Evolutionary conservation across 2,797 vertebrate genomes (phyloP).

Genomic region (Periparus ater): DNA sequence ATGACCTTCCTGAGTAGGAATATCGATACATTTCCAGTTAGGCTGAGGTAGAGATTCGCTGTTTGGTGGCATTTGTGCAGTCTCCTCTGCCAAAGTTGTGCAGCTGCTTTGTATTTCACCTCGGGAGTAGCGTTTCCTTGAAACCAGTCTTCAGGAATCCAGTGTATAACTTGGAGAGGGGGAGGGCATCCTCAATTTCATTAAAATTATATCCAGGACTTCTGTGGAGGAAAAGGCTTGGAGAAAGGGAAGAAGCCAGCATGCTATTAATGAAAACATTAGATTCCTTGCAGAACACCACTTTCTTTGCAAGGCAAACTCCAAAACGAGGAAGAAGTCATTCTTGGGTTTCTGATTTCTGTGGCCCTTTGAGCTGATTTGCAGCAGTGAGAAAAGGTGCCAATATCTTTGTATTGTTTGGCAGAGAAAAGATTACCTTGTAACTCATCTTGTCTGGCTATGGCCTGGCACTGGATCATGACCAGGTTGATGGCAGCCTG

Average conservation of each 20-base stretch:
- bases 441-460: conserved; percentile 66
- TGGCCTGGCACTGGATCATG: conserved; percentile 56
- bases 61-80: conserved; percentile 33
- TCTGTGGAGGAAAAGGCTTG: background rate
- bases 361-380: conserved; percentile 42
- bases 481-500: conserved; percentile 66
- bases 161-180: conserved; percentile 15
- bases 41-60: conserved; percentile 27
- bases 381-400: conserved; percentile 36
- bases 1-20: conserved; percentile 1
- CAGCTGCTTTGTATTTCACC: conserved; percentile 66
- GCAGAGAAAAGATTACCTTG: conserved; percentile 46
- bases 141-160: conserved; percentile 35
- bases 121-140: conserved; percentile 16
- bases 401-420: conserved; percentile 58
- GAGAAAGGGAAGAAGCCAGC: conserved; percentile 19
- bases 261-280: background rate
- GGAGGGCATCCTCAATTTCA: background rate
- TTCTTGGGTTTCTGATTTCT: conserved; percentile 40
- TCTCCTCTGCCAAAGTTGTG: conserved; percentile 36
- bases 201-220: conserved; percentile 28
- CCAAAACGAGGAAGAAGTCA: background rate
- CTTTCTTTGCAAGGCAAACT: conserved; percentile 8
- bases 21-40: conserved; percentile 18
- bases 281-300: background rate